phyloP scores from a whole-genome alignment of 1,140 invertebrate genomes.

The Armadillidium nasatum region DNA sequence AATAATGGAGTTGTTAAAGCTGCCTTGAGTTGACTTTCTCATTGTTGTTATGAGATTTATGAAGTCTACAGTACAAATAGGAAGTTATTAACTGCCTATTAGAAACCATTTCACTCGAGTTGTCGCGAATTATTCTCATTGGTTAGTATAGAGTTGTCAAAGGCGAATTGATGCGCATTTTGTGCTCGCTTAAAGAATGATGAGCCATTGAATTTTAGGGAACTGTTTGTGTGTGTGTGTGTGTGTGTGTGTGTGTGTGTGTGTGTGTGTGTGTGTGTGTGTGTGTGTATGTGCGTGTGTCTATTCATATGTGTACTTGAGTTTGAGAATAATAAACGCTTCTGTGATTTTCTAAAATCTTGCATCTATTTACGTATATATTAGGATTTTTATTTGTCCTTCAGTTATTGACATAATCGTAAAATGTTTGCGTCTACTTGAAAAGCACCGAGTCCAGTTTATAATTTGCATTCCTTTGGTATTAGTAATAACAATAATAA shows the following conservation, averaged over 20 bases:
- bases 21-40: neutral
- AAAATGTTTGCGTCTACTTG: too few species aligned
- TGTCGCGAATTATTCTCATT: neutral
- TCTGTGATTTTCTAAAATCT: too few species aligned
- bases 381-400: too few species aligned
- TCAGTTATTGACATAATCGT: too few species aligned
- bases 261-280: neutral
- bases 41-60: conserved; percentile 9
- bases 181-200: too few species aligned
- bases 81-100: conserved; percentile 10
- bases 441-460: too few species aligned
- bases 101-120: conserved; percentile 7
- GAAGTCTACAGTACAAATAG: conserved; percentile 9
- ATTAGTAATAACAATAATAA: too few species aligned
- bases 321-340: neutral
- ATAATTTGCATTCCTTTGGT: too few species aligned
- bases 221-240: too few species aligned
- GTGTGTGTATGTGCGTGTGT: neutral
- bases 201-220: too few species aligned
- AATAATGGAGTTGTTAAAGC: conserved; percentile 7
- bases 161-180: neutral
- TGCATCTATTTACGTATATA: too few species aligned
- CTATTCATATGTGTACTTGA: neutral
- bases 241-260: too few species aligned
- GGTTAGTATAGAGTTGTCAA: neutral